These are phyloP conservation scores for Crossocerus cetratus DNA, from an alignment of 2,888 invertebrate species.

Conservation along the genomic window DNA sequence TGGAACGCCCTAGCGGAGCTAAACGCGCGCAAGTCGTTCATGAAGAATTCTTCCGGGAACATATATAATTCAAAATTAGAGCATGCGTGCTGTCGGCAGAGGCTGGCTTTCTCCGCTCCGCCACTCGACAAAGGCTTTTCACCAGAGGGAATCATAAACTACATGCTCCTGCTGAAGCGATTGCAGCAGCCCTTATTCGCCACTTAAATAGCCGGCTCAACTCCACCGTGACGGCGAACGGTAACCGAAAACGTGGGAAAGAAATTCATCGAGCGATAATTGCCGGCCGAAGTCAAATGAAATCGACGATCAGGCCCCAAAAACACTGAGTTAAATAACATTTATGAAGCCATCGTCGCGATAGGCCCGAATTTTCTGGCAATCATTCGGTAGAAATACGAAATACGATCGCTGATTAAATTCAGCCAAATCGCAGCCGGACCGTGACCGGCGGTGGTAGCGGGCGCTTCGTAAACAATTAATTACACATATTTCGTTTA, in stretches of 20 bases:
- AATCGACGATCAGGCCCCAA: no score
- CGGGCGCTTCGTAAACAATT: not conserved
- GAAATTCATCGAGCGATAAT: no score
- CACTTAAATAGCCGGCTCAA: not conserved
- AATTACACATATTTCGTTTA: not conserved
- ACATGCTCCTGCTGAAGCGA: slow-evolving; percentile 9
- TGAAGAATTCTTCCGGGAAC: slow-evolving; percentile 44
- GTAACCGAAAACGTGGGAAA: no score
- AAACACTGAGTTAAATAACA: no score
- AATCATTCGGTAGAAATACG: not conserved
- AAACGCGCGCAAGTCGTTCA: slow-evolving; percentile 8
- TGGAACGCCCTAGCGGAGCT: not conserved
- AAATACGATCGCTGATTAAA: slow-evolving; percentile 8
- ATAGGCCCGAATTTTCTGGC: no score
- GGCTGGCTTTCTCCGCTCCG: slow-evolving; percentile 11
- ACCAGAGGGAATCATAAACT: slow-evolving; percentile 14
- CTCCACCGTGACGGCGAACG: no score
- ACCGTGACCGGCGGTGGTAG: no score
- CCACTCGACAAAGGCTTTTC: slow-evolving; percentile 9
- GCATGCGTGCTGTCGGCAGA: slow-evolving; percentile 24
- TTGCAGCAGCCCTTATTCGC: not conserved
- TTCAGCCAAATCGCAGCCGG: not conserved
- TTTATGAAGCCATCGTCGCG: no score
- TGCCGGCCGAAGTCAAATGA: no score
- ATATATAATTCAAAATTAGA: slow-evolving; percentile 51